Conservation (phyloP, 2,888 invertebrate genomes). For the Drosophila pseudotalamancana region DNA sequence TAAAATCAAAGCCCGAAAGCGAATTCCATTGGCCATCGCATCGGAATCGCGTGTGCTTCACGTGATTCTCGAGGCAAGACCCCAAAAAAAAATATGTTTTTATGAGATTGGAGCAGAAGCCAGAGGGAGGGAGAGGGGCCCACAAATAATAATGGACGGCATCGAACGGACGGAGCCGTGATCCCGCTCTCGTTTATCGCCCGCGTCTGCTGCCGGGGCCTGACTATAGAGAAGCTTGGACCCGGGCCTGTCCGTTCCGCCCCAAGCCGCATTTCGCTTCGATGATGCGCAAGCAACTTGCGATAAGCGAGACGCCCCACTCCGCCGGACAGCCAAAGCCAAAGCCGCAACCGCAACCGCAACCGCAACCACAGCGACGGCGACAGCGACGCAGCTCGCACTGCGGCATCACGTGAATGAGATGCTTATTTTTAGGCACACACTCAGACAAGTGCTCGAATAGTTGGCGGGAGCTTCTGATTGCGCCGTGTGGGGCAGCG, state of each 20-base stretch:
- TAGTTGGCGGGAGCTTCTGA: conserved; percentile 23
- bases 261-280: not conserved
- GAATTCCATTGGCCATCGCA: not conserved
- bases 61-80: conserved; percentile 38
- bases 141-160: conserved; percentile 9
- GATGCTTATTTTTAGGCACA: conserved; percentile 46
- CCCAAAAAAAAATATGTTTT: too few species aligned
- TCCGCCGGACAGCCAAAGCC: too few species aligned
- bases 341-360: too few species aligned
- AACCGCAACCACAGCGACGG: too few species aligned
- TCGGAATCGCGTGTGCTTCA: conserved; percentile 48
- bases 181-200: conserved; percentile 10
- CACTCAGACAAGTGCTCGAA: not conserved
- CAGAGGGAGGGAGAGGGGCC: not conserved
- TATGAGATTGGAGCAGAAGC: not conserved
- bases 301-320: conserved; percentile 24
- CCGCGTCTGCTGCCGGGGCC: not conserved
- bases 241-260: conserved; percentile 34
- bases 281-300: conserved; percentile 37
- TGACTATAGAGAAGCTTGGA: conserved; percentile 18
- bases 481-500: conserved; percentile 18
- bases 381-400: not conserved
- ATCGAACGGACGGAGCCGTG: not conserved
- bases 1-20: too few species aligned
- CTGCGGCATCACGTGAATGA: conserved; percentile 41